These are phyloP conservation scores for Rhopalosiphum nymphaeae DNA, from an alignment of 2,888 invertebrate genomes.

Conservation along the genomic window DNA sequence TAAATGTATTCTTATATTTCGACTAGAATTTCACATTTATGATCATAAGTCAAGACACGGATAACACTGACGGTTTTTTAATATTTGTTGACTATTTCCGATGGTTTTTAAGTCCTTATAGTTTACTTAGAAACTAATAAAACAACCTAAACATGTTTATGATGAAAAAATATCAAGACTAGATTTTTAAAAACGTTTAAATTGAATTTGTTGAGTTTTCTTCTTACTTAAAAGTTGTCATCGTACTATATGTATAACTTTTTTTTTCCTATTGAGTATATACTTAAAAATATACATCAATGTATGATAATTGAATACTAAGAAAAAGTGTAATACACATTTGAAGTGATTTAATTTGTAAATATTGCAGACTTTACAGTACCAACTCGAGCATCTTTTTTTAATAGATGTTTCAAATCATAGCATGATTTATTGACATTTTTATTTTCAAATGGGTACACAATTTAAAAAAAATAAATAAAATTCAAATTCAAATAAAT, in stretches of 20 bases:
- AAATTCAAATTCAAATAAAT: neutral
- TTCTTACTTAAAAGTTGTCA: neutral
- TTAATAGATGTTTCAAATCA: neutral
- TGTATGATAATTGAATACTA: neutral
- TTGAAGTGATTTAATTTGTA: neutral
- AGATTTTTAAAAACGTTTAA: neutral
- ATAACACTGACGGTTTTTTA: neutral
- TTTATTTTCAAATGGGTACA: neutral
- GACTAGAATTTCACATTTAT: neutral
- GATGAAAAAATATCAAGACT: neutral
- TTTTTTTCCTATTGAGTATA: neutral
- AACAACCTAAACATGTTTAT: neutral
- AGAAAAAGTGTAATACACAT: neutral
- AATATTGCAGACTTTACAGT: neutral
- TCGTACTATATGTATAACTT: neutral
- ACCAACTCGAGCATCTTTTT: neutral
- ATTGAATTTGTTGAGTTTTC: neutral
- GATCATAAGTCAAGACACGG: neutral
- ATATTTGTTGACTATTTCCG: neutral
- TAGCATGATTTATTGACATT: neutral
- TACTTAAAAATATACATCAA: neutral
- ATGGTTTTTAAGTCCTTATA: neutral
- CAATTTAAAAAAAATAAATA: neutral
- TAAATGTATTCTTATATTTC: neutral
- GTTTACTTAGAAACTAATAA: neutral